Evolutionary conservation across 2,888 invertebrate genomes (phyloP), one percentile per base, ranked within the genome.

Genomic region (Lottia scabra): DNA sequence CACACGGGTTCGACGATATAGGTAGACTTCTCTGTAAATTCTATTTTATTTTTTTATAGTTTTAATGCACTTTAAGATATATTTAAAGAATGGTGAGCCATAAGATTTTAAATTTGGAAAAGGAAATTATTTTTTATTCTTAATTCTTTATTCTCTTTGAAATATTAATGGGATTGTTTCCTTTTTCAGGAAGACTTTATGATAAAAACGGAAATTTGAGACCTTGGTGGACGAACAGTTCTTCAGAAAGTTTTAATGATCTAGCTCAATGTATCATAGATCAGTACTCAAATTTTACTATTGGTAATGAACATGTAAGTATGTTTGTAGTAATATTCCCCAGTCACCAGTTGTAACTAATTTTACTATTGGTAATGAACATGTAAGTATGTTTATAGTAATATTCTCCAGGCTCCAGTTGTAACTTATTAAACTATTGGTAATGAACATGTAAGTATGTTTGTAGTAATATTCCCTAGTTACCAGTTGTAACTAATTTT

Each of bases 141-240:
- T n/a, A n/a, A n/a, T n/a, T n/a, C n/a, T n/a, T n/a, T n/a, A n/a
- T n/a, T n/a, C n/a, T n/a, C n/a, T n/a, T n/a, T n/a, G n/a, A n/a
- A n/a, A n/a, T n/a, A n/a, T n/a, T n/a, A n/a, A n/a, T n/a, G n/a
- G n/a, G n/a, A n/a, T n/a, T n/a, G n/a, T n/a, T n/a, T n/a, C n/a
- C n/a, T n/a, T n/a, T 65, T 79, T 12, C 65, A 87, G 95, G 99
- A 0, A 91, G 98, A 44, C 97, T 98, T 90, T 99, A 98, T 90
- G 99, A 99, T 88, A 94, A 94, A 90, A 92, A 94, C 82, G 99
- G 99, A 0, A 99, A 99, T 89, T 91, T 99, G 75, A 94, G 97
- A 87, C 95, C 95, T 79, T 99, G 99, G 99, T 99, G 99, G 99
- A 96, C 98, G 86, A 95, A 96, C 85, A 93, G 93, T 15, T 98